phyloP scores from a whole-genome alignment of 2,797 vertebrate genomes.

The Gallirallus australis region DNA sequence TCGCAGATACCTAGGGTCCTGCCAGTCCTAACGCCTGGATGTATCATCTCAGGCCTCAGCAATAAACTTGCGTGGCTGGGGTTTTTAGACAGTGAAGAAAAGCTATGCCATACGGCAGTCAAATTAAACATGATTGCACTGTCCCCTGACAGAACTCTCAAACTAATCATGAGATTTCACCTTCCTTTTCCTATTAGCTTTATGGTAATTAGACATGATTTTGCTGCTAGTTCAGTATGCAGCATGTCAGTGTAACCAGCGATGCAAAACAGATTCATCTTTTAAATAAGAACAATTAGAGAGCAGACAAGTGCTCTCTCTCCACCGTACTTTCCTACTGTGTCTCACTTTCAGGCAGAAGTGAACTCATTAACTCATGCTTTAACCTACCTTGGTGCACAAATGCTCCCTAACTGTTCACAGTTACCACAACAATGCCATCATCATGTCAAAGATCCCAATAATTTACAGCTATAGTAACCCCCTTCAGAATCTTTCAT shows the following conservation, averaged over 20 bases:
- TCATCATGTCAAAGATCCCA: not conserved
- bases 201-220: slow-evolving; percentile 69
- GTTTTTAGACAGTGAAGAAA: slow-evolving; percentile 45
- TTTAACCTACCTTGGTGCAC: not conserved
- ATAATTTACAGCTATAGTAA: not conserved
- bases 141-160: slow-evolving; percentile 58
- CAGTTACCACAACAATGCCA: not conserved
- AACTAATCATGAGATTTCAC: slow-evolving; percentile 68
- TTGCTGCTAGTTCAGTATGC: slow-evolving; percentile 60
- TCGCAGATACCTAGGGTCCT: not conserved
- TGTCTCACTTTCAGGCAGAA: slow-evolving; percentile 31
- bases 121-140: slow-evolving; percentile 66
- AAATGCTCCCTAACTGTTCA: not conserved
- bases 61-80: not conserved
- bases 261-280: slow-evolving; percentile 62
- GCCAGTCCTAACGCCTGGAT: not conserved
- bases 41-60: not conserved
- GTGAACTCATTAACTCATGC: slow-evolving; percentile 19
- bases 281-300: slow-evolving; percentile 67
- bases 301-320: slow-evolving; percentile 27
- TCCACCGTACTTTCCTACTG: not conserved
- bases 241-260: slow-evolving; percentile 43
- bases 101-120: slow-evolving; percentile 39
- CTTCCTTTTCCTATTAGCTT: slow-evolving; percentile 69
- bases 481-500: not conserved